A percentile compares a stretch with the other conserved stretches of the same genome.
phyloP scores from a whole-genome alignment of 2,888 invertebrate species.

The Pammene fasciana region DNA sequence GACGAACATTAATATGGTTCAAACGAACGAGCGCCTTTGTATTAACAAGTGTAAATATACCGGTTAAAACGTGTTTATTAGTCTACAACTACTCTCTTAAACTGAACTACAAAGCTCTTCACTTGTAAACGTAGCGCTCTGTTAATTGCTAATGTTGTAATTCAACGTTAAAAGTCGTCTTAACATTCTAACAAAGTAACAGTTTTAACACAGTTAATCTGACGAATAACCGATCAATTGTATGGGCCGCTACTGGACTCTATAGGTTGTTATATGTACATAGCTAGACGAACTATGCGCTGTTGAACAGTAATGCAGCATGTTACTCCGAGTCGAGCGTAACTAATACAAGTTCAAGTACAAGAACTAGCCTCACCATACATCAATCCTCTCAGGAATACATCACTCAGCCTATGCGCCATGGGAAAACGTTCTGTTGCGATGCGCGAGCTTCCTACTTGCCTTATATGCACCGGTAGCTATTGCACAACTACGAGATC shows the following conservation, averaged over 20 bases:
- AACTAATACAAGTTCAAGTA: slow-evolving; percentile 68
- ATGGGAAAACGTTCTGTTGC: slow-evolving; percentile 72
- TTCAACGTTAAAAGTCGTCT: slow-evolving; percentile 55
- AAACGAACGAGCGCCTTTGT: slow-evolving; percentile 63
- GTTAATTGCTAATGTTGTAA: slow-evolving; percentile 66
- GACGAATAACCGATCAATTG: slow-evolving; percentile 55
- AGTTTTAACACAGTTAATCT: slow-evolving; percentile 44
- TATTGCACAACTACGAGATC: slow-evolving; percentile 49
- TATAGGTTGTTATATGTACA: slow-evolving; percentile 19
- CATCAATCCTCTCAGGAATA: slow-evolving; percentile 67
- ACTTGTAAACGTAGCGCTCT: slow-evolving; percentile 65
- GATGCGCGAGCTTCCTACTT: slow-evolving; percentile 67
- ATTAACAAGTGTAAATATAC: slow-evolving; percentile 70
- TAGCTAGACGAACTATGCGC: slow-evolving; percentile 12
- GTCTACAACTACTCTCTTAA: slow-evolving; percentile 60
- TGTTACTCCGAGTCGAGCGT: slow-evolving; percentile 55
- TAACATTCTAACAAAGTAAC: slow-evolving; percentile 45
- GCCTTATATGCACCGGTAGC: slow-evolving; percentile 70
- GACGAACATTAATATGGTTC: slow-evolving; percentile 73
- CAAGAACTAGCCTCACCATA: slow-evolving; percentile 65
- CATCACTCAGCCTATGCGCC: slow-evolving; percentile 67
- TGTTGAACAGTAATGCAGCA: slow-evolving; percentile 45
- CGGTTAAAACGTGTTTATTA: slow-evolving; percentile 73
- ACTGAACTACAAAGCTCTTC: slow-evolving; percentile 59
- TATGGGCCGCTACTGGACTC: slow-evolving; percentile 13